A percentile compares a stretch with the other conserved stretches of the same genome.
Conservation (phyloP, 2,888 invertebrate species). For the Caradrina kadenii region DNA sequence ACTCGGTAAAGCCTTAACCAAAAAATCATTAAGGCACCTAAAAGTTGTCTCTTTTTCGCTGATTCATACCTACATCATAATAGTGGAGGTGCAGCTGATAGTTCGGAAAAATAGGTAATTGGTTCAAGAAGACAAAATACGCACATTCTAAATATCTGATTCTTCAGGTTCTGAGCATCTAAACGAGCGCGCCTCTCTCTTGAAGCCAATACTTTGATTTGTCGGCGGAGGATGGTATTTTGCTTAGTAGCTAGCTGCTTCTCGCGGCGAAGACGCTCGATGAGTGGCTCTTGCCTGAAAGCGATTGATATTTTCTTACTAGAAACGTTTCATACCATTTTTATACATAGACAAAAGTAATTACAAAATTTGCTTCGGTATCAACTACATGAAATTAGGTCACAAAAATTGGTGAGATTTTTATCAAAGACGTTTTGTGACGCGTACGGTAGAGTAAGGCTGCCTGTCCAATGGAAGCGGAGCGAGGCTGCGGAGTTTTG, state of each 20-base stretch:
- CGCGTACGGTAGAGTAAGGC: not conserved
- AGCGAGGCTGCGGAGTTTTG: too few relatives aligned
- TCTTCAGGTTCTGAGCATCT: constrained; percentile 87
- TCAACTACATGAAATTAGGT: not conserved
- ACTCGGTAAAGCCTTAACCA: too few relatives aligned
- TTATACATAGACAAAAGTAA: not conserved
- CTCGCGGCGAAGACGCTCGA: constrained; percentile 86
- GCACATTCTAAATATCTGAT: constrained; percentile 87
- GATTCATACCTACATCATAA: too few relatives aligned
- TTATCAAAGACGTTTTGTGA: not conserved
- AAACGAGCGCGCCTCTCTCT: constrained; percentile 84
- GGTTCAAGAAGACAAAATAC: constrained; percentile 30
- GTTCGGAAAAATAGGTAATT: too few relatives aligned
- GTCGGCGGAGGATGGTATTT: constrained; percentile 83
- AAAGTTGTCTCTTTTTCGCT: too few relatives aligned
- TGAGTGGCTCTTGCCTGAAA: constrained; percentile 84
- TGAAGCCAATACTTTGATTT: constrained; percentile 85
- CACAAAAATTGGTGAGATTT: not conserved
- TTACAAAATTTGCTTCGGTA: too few relatives aligned
- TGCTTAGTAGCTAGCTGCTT: constrained; percentile 85
- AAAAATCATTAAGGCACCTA: too few relatives aligned
- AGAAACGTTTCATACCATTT: not conserved
- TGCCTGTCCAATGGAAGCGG: too few relatives aligned
- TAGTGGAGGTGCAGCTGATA: too few relatives aligned
- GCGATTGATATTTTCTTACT: not conserved